These are phyloP conservation scores for Eremobia ochroleuca DNA, from an alignment of 2,888 invertebrate species.

Conservation along the genomic window DNA sequence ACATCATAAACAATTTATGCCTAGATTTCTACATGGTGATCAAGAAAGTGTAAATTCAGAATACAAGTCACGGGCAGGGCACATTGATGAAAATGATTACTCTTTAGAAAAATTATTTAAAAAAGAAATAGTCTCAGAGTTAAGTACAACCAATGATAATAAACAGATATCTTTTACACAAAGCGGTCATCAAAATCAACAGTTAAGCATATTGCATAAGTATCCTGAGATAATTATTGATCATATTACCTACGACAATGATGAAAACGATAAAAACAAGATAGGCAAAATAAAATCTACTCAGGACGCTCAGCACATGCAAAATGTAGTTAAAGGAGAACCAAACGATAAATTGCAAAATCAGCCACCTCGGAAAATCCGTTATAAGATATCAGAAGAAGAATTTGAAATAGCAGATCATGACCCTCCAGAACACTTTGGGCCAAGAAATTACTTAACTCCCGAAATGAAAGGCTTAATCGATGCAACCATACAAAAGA, in stretches of 20 bases:
- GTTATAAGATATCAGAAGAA: conserved; percentile 34
- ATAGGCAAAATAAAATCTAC: conserved; percentile 4
- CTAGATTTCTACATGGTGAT: conserved; percentile 16
- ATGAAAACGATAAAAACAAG: conserved; percentile 15
- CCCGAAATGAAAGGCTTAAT: conserved; percentile 43
- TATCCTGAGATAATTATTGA: conserved; percentile 55
- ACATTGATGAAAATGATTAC: conserved; percentile 25
- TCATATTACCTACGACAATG: conserved; percentile 54
- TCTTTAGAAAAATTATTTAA: conserved; percentile 35
- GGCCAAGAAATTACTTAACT: conserved; percentile 15
- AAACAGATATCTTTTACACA: conserved; percentile 17
- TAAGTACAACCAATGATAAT: conserved; percentile 10
- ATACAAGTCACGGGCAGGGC: conserved; percentile 20
- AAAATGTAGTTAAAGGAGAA: conserved; percentile 30
- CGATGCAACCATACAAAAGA: conserved; percentile 43
- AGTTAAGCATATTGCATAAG: conserved; percentile 41
- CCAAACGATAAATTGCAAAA: background rate
- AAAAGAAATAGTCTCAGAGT: conserved; percentile 27
- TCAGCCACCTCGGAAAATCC: conserved; percentile 11
- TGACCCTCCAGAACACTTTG: conserved; percentile 9
- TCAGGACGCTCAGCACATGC: conserved; percentile 9
- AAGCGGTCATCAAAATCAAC: conserved; percentile 30
- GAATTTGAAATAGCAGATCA: conserved; percentile 12
- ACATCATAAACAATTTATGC: conserved; percentile 14
- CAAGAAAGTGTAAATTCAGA: conserved; percentile 30